Evolutionary conservation across 64 coral and sea anemone species (phyloP), one percentile per base, ranked within the genome.

Genomic region (Pocillopora damicornis): DNA sequence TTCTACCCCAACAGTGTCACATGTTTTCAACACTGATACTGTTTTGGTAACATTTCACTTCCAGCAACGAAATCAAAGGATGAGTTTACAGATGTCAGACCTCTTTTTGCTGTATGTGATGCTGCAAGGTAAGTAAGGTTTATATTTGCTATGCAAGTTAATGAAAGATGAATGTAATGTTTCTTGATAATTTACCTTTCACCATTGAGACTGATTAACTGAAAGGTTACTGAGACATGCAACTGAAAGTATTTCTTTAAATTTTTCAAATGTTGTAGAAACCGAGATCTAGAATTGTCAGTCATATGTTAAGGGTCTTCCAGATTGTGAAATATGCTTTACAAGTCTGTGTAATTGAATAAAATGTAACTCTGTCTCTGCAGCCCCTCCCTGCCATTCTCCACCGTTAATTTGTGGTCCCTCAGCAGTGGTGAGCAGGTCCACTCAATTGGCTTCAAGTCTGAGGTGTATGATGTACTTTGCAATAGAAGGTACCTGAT

Each of bases 91-190:
- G 84, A 76, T 76, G 82, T 73, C 22, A 89, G 96, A 63, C 96
- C 96, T 37, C 87, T 98, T 13, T 94, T 98, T 95, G 93, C 90
- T 93, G 88, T 95, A 35, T 98, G 96, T 90, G 93, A 95, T 98
- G 96, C 96, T 71, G 96, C 96, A 81, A 98, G 93, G 96, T 95
- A 66, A 57, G 51, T 75, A 18, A 17, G 68, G 11, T 20, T 76
- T 4, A 37, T 37, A 0, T 1, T 76, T 76, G 74, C 30, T 13
- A 4, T 51, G 42, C 1, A 51, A 51, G 42, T 51, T 51, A 51
- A 51, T 51, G 42, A 51, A 51, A 51, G 42, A 51, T 51, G 42
- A 51, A 2, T 51, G 42, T 51, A 4, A 51, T 51, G 0, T 51
- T 51, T 51, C 42, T 51, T 51, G 42, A 51, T 51, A 51, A 51